Conservation (phyloP, 2,797 vertebrate species). For the Hirundo rustica region DNA sequence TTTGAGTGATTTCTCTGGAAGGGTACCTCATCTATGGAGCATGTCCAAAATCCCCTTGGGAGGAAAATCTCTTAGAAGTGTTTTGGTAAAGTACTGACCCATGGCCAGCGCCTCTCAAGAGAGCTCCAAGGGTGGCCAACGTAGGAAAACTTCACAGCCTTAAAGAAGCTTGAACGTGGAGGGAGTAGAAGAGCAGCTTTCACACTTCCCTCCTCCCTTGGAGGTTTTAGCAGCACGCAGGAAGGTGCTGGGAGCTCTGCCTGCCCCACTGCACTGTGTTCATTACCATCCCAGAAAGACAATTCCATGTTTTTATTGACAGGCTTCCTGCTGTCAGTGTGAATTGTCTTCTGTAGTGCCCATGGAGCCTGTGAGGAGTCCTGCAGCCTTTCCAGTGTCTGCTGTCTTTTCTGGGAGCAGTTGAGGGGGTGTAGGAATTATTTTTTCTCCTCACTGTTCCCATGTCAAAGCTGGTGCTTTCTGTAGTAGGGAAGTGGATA, state of each 20-base stretch:
- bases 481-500: background rate
- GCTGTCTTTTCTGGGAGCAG: background rate
- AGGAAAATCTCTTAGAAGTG: constrained; percentile 70
- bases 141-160: constrained; percentile 43
- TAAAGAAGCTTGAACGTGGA: background rate
- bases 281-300: background rate
- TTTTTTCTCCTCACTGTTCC: background rate
- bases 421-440: background rate
- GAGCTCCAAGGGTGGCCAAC: constrained; percentile 48
- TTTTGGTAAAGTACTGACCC: constrained; percentile 78
- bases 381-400: background rate
- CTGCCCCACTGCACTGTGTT: background rate
- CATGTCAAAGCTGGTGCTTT: background rate
- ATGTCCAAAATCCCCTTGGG: constrained; percentile 74
- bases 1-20: constrained; percentile 82
- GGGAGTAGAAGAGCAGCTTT: background rate
- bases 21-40: constrained; percentile 80
- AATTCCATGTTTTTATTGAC: background rate
- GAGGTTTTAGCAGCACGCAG: background rate
- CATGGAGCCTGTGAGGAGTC: background rate
- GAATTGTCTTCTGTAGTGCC: background rate
- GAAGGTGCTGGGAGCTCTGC: background rate
- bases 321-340: background rate
- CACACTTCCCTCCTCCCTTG: background rate
- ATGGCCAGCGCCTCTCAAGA: constrained; percentile 59